These are phyloP conservation scores for Deilephila elpenor DNA, from an alignment of 2,888 invertebrate genomes.

Conservation along the genomic window DNA sequence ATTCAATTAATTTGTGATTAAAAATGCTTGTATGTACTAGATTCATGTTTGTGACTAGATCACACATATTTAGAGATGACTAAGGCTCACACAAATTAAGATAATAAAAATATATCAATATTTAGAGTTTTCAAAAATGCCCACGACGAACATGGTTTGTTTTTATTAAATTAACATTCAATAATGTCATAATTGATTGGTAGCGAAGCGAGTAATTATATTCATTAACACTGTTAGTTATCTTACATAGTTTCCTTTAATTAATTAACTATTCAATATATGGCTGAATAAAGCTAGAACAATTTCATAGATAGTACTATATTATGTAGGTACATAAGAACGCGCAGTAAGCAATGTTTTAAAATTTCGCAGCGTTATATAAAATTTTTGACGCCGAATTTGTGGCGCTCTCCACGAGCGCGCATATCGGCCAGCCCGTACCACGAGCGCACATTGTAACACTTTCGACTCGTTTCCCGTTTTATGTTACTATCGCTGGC, in stretches of 20 bases:
- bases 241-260: not conserved
- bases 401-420: conserved; percentile 68
- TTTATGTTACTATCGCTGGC: conserved; percentile 30
- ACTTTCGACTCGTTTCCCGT: conserved; percentile 33
- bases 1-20: not conserved
- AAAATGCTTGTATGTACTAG: not conserved
- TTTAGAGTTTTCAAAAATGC: not conserved
- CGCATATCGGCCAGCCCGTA: conserved; percentile 67
- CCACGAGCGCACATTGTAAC: conserved; percentile 51
- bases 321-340: not conserved
- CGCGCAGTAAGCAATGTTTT: conserved; percentile 39
- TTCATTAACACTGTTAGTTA: not conserved
- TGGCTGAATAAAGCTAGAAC: not conserved
- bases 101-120: too few species aligned
- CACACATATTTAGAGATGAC: not conserved
- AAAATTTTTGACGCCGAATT: conserved; percentile 75
- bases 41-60: not conserved
- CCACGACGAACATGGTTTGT: not conserved
- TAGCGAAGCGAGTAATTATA: too few species aligned
- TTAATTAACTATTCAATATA: not conserved
- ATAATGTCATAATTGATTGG: too few species aligned
- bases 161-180: not conserved
- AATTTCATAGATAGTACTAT: not conserved
- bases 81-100: too few species aligned
- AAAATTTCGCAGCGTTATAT: conserved; percentile 69